phyloP scores from a whole-genome alignment of 1,140 invertebrate species.

The Drosophila parabipectinata region DNA sequence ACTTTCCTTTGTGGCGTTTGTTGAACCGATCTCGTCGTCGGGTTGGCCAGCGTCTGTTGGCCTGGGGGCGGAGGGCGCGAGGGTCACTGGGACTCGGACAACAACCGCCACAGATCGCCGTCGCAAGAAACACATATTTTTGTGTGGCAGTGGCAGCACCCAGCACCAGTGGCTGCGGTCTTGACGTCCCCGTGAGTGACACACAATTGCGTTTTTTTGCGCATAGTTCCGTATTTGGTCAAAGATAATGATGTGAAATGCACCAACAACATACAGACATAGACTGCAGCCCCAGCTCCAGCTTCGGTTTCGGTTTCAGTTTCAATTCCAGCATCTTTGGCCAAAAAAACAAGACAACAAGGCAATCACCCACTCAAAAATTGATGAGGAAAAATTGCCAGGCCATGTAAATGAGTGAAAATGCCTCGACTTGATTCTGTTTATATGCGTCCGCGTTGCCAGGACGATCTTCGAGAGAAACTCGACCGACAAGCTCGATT shows the following conservation, averaged over 20 bases:
- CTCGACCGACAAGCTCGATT: not conserved
- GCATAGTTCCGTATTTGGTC: slow-evolving; percentile 81
- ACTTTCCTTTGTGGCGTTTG: slow-evolving; percentile 70
- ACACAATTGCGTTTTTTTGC: slow-evolving; percentile 78
- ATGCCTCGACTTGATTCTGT: slow-evolving; percentile 69
- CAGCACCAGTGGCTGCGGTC: slow-evolving; percentile 9
- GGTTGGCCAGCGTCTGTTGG: not conserved
- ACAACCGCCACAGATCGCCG: slow-evolving; percentile 54
- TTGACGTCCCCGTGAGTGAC: slow-evolving; percentile 74
- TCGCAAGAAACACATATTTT: slow-evolving; percentile 72
- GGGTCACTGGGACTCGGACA: slow-evolving; percentile 46
- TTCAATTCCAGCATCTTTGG: slow-evolving; percentile 6
- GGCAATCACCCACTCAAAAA: slow-evolving; percentile 79
- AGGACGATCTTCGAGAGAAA: slow-evolving; percentile 28
- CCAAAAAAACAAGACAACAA: slow-evolving; percentile 26
- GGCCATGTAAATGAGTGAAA: slow-evolving; percentile 79
- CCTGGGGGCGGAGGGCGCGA: not conserved
- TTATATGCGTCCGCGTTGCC: slow-evolving; percentile 55
- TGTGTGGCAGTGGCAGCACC: slow-evolving; percentile 6
- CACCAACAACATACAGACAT: slow-evolving; percentile 29
- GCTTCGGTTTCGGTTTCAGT: slow-evolving; percentile 10
- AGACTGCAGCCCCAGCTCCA: slow-evolving; percentile 7
- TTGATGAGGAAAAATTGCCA: slow-evolving; percentile 65
- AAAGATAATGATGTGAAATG: slow-evolving; percentile 83
- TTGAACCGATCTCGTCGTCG: slow-evolving; percentile 44